Conservation (phyloP, 2,113 vertebrate genomes). For the Nerophis ophidion region DNA sequence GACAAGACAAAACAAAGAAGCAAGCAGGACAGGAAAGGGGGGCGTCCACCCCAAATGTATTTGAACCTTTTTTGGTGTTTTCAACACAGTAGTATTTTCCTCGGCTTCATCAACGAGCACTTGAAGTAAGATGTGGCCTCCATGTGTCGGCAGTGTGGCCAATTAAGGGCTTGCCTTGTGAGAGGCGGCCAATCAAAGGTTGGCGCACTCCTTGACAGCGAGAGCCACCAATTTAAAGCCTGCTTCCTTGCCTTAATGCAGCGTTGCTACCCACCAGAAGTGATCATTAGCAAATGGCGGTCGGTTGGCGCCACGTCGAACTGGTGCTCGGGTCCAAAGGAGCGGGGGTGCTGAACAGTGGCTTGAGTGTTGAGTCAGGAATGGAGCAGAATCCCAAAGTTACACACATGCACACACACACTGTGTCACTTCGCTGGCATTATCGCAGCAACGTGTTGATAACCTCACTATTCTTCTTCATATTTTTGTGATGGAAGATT, state of each 20-base stretch:
- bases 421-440: not conserved
- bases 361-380: constrained; percentile 11
- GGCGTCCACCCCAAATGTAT: too few relatives aligned
- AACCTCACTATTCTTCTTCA: too few relatives aligned
- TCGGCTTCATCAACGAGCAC: constrained; percentile 38
- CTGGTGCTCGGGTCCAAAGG: not conserved
- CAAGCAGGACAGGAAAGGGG: too few relatives aligned
- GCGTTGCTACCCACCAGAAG: too few relatives aligned
- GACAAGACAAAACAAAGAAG: too few relatives aligned
- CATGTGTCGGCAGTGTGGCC: constrained; percentile 31
- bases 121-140: constrained; percentile 37
- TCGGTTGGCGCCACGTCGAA: not conserved
- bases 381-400: not conserved
- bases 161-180: constrained; percentile 37
- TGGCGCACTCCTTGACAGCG: constrained; percentile 23
- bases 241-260: not conserved
- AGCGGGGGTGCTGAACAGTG: not conserved
- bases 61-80: constrained; percentile 52
- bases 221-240: constrained; percentile 44
- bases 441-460: too few relatives aligned
- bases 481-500: too few relatives aligned
- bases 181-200: constrained; percentile 44
- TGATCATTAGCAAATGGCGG: constrained; percentile 27
- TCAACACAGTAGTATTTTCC: constrained; percentile 40
- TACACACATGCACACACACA: not conserved